Evolutionary conservation across 2,113 vertebrate species (phyloP), one percentile per base, ranked within the genome.

Genomic region (Hemiprocne comata): DNA sequence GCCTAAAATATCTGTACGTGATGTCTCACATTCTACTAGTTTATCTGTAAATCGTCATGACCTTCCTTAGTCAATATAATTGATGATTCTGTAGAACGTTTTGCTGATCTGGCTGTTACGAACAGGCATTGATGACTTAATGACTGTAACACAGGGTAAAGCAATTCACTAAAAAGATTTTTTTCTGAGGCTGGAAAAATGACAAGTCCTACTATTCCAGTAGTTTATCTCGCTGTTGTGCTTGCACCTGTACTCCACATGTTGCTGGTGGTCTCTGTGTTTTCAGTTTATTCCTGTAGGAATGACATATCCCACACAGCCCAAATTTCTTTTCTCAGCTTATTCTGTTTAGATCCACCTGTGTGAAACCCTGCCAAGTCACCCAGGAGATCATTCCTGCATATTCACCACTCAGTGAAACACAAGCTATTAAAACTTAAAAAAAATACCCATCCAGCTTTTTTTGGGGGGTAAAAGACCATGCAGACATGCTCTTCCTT

Each of bases 91-190:
- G 85, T 77, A 85, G 90, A 94, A 82, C 0, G 1, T 65, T 96
- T 93, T 78, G 61, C 88, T 90, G 71, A 96, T 75, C 65, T 75
- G 31, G 53, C 38, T 33, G 58, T 54, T 85, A 79, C 6, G 66
- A 91, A 54, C 54, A 34, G 84, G 75, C 40, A 64, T 62, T 67
- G 76, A 91, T 72, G 84, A 92, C 46, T 89, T 94, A 93, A 92
- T 54, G 64, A 81, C 50, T 50, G 34, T 25, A 76, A 85, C 50
- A 58, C 1, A 73, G n/a, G 18, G 72, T 38, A 71, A 85, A 88
- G 85, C 55, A 88, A 77, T 88, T 84, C 60, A 87, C 29, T 50
- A 51, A 62, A 77, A 84, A 86, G 38, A 50, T 74, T 81, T 96
- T 38, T 69, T 83, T 53, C 40, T 18, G 70, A 69, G 36, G 19